Base-by-base conservation (phyloP, 2,113 vertebrate species). In the Ibidorhyncha struthersii region DNA sequence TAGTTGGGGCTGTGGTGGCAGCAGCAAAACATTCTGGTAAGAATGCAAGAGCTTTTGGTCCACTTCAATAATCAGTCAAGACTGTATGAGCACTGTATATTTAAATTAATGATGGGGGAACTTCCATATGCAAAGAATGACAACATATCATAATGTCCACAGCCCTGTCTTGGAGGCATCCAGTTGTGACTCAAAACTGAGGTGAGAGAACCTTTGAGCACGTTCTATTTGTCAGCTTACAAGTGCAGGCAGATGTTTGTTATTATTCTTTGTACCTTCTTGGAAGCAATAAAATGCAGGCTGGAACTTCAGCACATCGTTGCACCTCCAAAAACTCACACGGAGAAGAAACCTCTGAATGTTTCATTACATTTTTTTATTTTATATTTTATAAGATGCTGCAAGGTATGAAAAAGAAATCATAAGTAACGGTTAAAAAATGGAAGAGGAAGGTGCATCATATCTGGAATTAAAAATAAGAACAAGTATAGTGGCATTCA, bases 381-480 rank as follows among this genome's bases (percentile, higher is more conserved):
- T 98, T 98, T 97, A 98, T 98, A 97, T 98, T 98, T 98, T 95
- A 98, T 98, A 96, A 97, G 94, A 80, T 92, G 93, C 96, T 97
- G 52, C 92, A 93, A 96, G 95, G 91, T 95, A 96, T 91, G 82
- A 91, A 97, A 91, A 91, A 90, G 91, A 96, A 98, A 97, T 97
- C 94, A 79, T 95, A 98, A 95, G 69, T 95, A 96, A 96, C 97
- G 72, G 62, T 94, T 96, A 80, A 97, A 96, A 97, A 98, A 96
- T 94, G 74, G 73, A 96, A 94, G 52, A 94, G n/a, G 52, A 88
- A 90, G 45, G 74, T 41, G 15, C 59, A 93, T 78, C 81, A 49
- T 59, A 94, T 25, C 61, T 92, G 36, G 94, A 97, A 97, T 69
- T 82, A 92, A 96, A 98, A 97, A 93, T 65, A 95, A 82, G 84